Percentiles rank a stretch among this genome's conserved stretches.
Evolutionary conservation across 2,113 vertebrate genomes (phyloP).

Genomic region (Chamaea fasciata): DNA sequence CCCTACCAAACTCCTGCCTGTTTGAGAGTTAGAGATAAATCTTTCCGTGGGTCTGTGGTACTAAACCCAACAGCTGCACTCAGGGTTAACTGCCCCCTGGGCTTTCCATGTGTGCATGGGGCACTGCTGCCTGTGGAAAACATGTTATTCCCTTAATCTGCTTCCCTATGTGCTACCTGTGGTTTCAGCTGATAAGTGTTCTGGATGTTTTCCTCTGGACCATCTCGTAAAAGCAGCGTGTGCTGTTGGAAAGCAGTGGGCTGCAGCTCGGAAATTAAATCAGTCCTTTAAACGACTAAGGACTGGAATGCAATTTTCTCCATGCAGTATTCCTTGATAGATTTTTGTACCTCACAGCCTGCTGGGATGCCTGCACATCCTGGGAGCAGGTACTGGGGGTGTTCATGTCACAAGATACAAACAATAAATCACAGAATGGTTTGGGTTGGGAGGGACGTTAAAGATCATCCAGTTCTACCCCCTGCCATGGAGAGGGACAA

Average conservation of each 20-base stretch:
- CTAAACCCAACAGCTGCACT: not conserved
- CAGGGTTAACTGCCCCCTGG: not conserved
- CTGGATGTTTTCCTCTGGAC: not conserved
- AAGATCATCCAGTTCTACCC: not conserved
- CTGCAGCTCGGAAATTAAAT: not conserved
- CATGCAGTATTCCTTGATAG: not conserved
- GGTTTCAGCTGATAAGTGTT: slow-evolving; percentile 16
- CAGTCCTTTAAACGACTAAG: not conserved
- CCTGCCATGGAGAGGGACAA: not conserved
- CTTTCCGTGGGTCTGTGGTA: not conserved
- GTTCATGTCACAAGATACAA: not conserved
- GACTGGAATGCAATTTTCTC: not conserved
- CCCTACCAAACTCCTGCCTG: not conserved
- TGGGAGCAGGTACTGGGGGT: not conserved
- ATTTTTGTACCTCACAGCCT: not conserved
- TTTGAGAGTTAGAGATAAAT: slow-evolving; percentile 2
- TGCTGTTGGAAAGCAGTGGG: not conserved
- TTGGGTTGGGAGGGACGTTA: not conserved
- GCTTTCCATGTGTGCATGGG: not conserved
- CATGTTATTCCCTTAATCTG: not conserved
- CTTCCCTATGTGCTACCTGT: not conserved
- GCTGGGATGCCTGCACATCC: not conserved
- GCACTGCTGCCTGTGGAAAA: not conserved
- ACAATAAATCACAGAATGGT: not conserved
- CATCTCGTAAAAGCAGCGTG: not conserved